Evolutionary conservation across 2,113 vertebrate species (phyloP).

Genomic region (Corydoras maculifer): DNA sequence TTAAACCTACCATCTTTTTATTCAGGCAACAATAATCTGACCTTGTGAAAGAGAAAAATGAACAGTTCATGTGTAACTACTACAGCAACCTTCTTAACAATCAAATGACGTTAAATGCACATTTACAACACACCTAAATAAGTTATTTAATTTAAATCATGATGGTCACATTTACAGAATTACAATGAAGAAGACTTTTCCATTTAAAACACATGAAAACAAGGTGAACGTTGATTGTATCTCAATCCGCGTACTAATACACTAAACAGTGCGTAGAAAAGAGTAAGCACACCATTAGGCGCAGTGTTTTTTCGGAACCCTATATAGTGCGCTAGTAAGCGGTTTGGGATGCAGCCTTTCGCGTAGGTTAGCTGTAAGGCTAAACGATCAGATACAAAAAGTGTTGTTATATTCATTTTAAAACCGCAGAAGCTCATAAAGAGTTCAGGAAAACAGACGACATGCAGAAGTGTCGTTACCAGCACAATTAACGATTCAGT

Average conservation of each 20-base stretch:
- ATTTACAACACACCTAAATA: not conserved
- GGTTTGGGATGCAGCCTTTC: not conserved
- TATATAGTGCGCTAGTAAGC: not conserved
- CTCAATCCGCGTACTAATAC: not conserved
- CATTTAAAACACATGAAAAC: not conserved
- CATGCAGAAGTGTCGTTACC: slow-evolving; percentile 62
- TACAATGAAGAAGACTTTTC: not conserved
- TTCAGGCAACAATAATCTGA: slow-evolving; percentile 20
- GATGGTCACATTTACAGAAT: too few relatives aligned
- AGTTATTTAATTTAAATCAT: not conserved
- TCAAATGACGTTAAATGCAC: not conserved
- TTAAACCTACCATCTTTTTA: slow-evolving; percentile 10
- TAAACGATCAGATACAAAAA: not conserved
- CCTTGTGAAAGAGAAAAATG: slow-evolving; percentile 26
- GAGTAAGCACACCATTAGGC: not conserved
- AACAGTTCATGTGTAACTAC: slow-evolving; percentile 4
- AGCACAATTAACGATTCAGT: slow-evolving; percentile 82
- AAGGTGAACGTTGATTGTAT: not conserved
- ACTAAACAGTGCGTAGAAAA: not conserved
- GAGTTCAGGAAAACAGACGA: too few relatives aligned
- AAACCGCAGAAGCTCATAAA: too few relatives aligned
- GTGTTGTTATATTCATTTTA: too few relatives aligned
- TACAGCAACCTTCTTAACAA: not conserved
- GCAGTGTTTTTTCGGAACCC: not conserved
- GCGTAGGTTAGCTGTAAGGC: not conserved